Evolutionary conservation across 2,113 vertebrate species (phyloP).

Genomic region (Charina bottae): DNA sequence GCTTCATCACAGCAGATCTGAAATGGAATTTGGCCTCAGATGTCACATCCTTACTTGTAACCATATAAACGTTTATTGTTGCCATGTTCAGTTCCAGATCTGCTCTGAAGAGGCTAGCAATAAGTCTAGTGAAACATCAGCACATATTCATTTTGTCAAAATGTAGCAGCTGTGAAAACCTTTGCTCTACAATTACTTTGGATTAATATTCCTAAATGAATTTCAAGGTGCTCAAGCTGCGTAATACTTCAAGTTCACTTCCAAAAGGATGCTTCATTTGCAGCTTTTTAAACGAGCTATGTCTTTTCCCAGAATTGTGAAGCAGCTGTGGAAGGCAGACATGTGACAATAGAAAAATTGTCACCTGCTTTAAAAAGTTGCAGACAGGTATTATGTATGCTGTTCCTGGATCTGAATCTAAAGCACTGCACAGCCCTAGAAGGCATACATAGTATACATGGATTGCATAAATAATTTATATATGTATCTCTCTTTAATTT

Average conservation of each 20-base stretch:
- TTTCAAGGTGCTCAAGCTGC: background rate
- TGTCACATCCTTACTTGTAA: constrained; percentile 48
- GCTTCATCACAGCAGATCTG: background rate
- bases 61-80: background rate
- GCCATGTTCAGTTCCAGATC: background rate
- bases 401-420: background rate
- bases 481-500: constrained; percentile 68
- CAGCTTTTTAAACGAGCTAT: background rate
- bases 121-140: background rate
- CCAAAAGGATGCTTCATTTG: background rate
- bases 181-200: background rate
- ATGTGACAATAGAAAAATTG: background rate
- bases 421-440: background rate
- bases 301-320: background rate
- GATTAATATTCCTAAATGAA: constrained; percentile 62
- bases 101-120: background rate
- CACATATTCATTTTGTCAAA: background rate
- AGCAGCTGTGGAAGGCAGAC: background rate
- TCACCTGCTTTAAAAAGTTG: background rate
- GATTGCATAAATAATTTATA: constrained; percentile 63
- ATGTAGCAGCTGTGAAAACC: background rate
- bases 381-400: background rate
- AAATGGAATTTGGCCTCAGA: background rate
- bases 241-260: background rate
- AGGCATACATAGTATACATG: constrained; percentile 50